Percentiles rank a stretch among this genome's conserved stretches.
Evolutionary conservation across 1,140 invertebrate species (phyloP).

Genomic region (Cotesia typhae): DNA sequence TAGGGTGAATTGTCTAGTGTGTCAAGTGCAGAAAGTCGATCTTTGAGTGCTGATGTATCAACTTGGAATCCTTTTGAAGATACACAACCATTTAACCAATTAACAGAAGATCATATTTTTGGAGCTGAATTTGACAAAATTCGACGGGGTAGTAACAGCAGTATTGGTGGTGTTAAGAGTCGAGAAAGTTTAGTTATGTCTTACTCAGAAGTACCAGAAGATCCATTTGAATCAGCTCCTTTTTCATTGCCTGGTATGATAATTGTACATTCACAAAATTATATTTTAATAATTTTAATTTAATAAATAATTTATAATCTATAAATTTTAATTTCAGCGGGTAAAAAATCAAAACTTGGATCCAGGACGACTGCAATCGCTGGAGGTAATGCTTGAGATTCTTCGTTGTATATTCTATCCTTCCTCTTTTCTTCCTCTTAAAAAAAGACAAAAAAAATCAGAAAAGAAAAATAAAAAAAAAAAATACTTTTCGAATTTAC

Average conservation of each 20-base stretch:
- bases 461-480: conserved; percentile 15
- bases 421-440: conserved; percentile 39
- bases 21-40: conserved; percentile 64
- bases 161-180: conserved; percentile 82
- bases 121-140: conserved; percentile 89
- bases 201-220: conserved; percentile 72
- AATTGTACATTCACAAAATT: conserved; percentile 10
- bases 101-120: conserved; percentile 86
- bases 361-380: conserved; percentile 68
- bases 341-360: conserved; percentile 66
- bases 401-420: conserved; percentile 47
- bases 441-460: conserved; percentile 30
- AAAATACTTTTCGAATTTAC: conserved; percentile 35
- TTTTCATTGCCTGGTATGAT: conserved; percentile 77
- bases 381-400: conserved; percentile 72
- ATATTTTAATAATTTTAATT: too few species aligned
- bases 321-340: conserved; percentile 54
- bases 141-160: conserved; percentile 81
- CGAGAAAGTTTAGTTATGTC: conserved; percentile 79
- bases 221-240: conserved; percentile 84
- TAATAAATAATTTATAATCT: conserved; percentile 16
- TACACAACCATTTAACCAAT: conserved; percentile 74
- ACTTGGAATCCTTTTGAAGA: conserved; percentile 88
- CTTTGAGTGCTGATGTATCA: conserved; percentile 71
- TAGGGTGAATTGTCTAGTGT: conserved; percentile 64